A percentile compares a stretch with the other conserved stretches of the same genome.
phyloP scores from a whole-genome alignment of 2,888 invertebrate species.

The Blastobasis lacticolella region DNA sequence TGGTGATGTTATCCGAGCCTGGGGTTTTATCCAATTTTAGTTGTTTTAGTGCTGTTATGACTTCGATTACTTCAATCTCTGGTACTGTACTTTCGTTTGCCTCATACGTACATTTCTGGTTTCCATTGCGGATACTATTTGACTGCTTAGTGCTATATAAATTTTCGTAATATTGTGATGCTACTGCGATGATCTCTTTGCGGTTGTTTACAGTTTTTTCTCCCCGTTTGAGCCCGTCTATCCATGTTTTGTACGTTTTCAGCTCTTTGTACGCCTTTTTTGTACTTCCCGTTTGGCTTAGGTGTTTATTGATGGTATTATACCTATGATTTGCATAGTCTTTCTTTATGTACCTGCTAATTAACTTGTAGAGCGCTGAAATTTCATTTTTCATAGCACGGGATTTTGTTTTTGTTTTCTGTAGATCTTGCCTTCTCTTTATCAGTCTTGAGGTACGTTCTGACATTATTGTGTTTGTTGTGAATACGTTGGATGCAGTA shows the following conservation, averaged over 20 bases:
- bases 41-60: not conserved
- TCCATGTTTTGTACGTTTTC: conserved; percentile 9
- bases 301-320: conserved; percentile 9
- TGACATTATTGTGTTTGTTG: not conserved
- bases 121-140: not conserved
- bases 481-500: not conserved
- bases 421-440: not conserved
- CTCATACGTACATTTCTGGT: not conserved
- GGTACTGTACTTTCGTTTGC: not conserved
- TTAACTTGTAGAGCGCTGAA: conserved; percentile 10
- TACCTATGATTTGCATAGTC: conserved; percentile 11
- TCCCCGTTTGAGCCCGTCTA: conserved; percentile 6
- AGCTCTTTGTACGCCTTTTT: conserved; percentile 16
- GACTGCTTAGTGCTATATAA: not conserved
- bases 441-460: not conserved
- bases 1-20: not conserved
- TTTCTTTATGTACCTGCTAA: conserved; percentile 11
- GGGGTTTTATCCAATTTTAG: not conserved
- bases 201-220: conserved; percentile 5
- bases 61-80: not conserved
- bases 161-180: conserved; percentile 6
- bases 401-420: not conserved
- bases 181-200: conserved; percentile 12
- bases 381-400: conserved; percentile 3
- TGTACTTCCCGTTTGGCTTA: conserved; percentile 3